Evolutionary conservation across 2,888 invertebrate genomes (phyloP), one percentile per base, ranked within the genome.

Genomic region (Seira ritae): DNA sequence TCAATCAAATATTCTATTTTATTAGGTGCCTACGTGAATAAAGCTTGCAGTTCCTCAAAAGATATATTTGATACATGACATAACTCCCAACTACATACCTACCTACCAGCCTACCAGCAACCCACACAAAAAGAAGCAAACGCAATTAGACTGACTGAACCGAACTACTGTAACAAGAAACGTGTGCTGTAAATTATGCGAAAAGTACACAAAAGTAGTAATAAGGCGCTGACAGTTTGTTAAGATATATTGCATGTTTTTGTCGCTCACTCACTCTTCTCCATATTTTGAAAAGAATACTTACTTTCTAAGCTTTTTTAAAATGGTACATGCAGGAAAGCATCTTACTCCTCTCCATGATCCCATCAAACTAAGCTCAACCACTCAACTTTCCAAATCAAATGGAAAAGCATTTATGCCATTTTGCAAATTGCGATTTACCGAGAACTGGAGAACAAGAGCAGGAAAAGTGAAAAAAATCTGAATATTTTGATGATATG

Each of bases 161-260:
- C 6, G 6, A 42, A 42, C 12, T 42, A 42, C 12, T 42, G 42
- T 42, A 42, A 8, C 42, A 42, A 42, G 6, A 42, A 6, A 12
- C 42, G 42, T 42, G 42, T 42, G 42, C 42, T 42, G 6, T 42
- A 42, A 42, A 42, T 42, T 42, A 42, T 42, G 42, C 42, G 42
- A 42, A 42, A 42, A 42, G 42, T 42, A 12, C 12, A 8, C 12
- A 42, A 42, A 42, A 42, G 42, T 6, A 42, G 42, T 42, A 66
- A 22, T 68, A 68, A 75, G 24, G 67, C 65, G 31, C 46, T 75
- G 75, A 75, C 75, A 75, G 37, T 75, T 75, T 75, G 67, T 55
- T 68, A 68, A 75, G 67, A 75, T 75, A 50, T 75, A 75, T 68
- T 75, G 72, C 72, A 72, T 72, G 68, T 75, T 19, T 20, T 15